Base-by-base conservation (phyloP, 2,797 vertebrate species). In the Alauda arvensis region DNA sequence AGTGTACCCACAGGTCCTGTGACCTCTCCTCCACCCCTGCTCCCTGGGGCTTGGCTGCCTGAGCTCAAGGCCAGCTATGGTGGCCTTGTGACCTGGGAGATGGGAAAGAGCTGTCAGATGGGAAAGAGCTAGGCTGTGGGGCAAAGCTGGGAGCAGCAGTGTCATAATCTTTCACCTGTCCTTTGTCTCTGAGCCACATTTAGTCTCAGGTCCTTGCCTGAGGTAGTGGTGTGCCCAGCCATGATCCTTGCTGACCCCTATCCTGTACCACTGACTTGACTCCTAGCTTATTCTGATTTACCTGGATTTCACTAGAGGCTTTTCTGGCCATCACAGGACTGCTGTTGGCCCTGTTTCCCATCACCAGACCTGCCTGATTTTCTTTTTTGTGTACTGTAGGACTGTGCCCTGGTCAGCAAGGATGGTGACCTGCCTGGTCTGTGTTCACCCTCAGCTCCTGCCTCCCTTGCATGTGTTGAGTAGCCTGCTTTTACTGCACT, bases 301-400 rank as follows among this genome's bases (percentile, higher is more conserved):
- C n/a, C 40, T 39, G 37, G 4, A 21, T 79, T 72, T 80, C 31
- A 11, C 14, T 63, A 18, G 16, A 43, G 20, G 5, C 15, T 67
- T 75, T 81, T 55, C 17, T 72, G 42, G 9, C 7, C 49, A 4
- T 33, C 31, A 12, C 15, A 61, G 42, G 4, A 23, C 29, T 57
- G 14, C 37, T 4, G 1, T 20, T 83, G 15, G 6, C 21, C 9
- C 15, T 19, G 17, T 39, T 70, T 57, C 17, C 29, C 10, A 31
- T 74, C 17, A 11, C 23, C 18, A 67, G 17, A 51, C 8, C 8
- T 17, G 8, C 42, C 48, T 0, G 0, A 1, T 75, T 74, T 71
- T 85, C 51, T 31, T 33, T 10, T 53, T 70, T 46, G 43, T 5
- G 6, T 83, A 4, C 13, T 46, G 29, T 39, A 21, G 26, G 21